Evolutionary conservation across 2,113 vertebrate species (phyloP).

Genomic region (Natator depressus): DNA sequence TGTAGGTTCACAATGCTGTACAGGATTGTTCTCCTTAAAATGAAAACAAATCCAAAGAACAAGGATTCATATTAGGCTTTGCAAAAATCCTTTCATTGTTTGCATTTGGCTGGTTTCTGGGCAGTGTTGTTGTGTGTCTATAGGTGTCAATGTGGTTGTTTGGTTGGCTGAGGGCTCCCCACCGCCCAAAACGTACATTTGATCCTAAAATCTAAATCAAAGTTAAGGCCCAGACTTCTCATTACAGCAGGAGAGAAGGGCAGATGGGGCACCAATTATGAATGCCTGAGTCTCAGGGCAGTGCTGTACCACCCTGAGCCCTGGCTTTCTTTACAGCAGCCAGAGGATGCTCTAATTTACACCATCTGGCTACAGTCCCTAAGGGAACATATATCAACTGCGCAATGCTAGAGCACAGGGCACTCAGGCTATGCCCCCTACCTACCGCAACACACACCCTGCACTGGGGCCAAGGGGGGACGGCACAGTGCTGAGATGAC

Average conservation of each 20-base stretch:
- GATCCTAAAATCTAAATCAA: background rate
- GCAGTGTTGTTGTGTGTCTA: background rate
- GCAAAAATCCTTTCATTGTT: background rate
- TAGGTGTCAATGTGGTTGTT: background rate
- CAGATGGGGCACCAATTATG: background rate
- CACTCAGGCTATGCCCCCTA: background rate
- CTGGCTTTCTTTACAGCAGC: background rate
- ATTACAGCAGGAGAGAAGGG: background rate
- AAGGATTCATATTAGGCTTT: background rate
- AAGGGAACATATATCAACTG: background rate
- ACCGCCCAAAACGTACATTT: background rate
- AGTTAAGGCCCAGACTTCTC: background rate
- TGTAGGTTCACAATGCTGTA: background rate
- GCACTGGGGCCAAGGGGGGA: background rate
- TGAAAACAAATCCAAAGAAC: constrained; percentile 1
- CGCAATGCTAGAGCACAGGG: background rate
- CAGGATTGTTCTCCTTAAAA: background rate
- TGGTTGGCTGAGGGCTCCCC: background rate
- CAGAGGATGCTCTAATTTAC: background rate
- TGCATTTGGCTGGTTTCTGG: background rate
- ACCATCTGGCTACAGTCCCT: background rate
- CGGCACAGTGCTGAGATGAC: background rate
- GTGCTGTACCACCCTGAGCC: background rate
- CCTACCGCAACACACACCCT: background rate
- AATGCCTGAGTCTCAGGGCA: background rate